phyloP scores from a whole-genome alignment of 2,888 invertebrate species.

The Lithophane leautieri region DNA sequence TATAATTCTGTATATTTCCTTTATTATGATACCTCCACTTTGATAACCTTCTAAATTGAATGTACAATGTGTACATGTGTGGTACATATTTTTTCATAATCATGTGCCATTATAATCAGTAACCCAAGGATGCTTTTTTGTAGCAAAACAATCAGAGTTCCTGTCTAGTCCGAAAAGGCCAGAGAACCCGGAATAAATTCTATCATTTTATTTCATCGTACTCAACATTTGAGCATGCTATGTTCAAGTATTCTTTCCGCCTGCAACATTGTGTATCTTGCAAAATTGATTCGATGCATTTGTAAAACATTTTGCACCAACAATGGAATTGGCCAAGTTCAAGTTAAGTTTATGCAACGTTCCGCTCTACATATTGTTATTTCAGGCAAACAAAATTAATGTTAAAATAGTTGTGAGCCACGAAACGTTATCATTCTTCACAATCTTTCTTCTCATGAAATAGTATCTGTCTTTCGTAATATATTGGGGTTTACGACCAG shows the following conservation, averaged over 20 bases:
- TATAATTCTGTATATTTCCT: no score
- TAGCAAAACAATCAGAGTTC: not conserved
- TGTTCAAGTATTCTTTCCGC: not conserved
- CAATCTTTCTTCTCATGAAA: conserved; percentile 9
- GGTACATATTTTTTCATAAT: not conserved
- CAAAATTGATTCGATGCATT: conserved; percentile 25
- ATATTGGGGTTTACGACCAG: not conserved
- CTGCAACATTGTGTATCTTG: conserved; percentile 20
- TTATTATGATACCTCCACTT: no score
- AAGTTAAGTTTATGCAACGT: conserved; percentile 35
- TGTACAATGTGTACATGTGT: not conserved
- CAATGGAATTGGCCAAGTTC: conserved; percentile 49
- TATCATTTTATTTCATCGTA: not conserved
- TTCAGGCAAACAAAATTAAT: conserved; percentile 27
- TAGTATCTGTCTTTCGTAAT: not conserved
- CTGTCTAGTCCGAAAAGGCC: not conserved
- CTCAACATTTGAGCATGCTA: not conserved
- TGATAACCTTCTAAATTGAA: not conserved
- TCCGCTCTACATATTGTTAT: conserved; percentile 34
- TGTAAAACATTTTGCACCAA: conserved; percentile 16
- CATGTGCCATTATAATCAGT: not conserved
- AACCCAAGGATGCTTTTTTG: not conserved
- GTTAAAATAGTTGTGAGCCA: not conserved
- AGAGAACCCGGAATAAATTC: no score
- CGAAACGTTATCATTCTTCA: conserved; percentile 8